Evolutionary conservation across 2,113 vertebrate species (phyloP), one percentile per base, ranked within the genome.

Genomic region (Empidonax alnorum): DNA sequence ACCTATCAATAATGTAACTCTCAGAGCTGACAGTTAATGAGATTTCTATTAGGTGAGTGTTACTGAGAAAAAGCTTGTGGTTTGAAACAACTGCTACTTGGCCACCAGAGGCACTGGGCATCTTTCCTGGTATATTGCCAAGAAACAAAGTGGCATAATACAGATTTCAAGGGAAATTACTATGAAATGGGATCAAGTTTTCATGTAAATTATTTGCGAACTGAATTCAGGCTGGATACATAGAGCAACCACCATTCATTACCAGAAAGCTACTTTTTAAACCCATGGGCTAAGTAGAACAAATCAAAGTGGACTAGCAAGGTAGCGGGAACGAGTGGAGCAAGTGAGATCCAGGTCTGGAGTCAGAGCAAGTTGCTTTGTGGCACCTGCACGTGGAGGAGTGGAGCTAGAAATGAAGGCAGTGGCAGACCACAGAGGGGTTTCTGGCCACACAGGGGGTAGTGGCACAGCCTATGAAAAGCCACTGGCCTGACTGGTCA

Each of bases 251-350:
- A 18, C 1, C 9, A 41, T 37, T 71, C 23, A 10, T 21, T 65
- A 63, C 4, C 8, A 79, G 61, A 68, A 91, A 79, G 7, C 24
- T 49, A 1, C 17, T 42, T 91, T 89, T 89, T 74, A 65, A 74
- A 72, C 13, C 46, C 35, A 8, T 4, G 2, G 28, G 5, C 53
- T 41, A 63, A 63, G 39, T 5, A 44, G 15, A 62, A 56, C n/a
- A 63, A 47, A 65, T 49, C 15, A 17, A 41, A 71, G 33, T 4
- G 17, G n/a, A 20, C 12, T n/a, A 31, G 46, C 31, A 67, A 71
- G 47, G 47, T 1, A 2, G 13, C 33, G 56, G 37, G 12, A 1
- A 0, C 30, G 22, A 75, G 21, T 3, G 0, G 7, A 65, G 4
- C 10, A 50, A 14, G 14, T 42, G 39, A 47, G 17, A 24, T 74